These are phyloP conservation scores for Bembecia ichneumoniformis DNA, from an alignment of 2,888 invertebrate genomes.

Conservation along the genomic window DNA sequence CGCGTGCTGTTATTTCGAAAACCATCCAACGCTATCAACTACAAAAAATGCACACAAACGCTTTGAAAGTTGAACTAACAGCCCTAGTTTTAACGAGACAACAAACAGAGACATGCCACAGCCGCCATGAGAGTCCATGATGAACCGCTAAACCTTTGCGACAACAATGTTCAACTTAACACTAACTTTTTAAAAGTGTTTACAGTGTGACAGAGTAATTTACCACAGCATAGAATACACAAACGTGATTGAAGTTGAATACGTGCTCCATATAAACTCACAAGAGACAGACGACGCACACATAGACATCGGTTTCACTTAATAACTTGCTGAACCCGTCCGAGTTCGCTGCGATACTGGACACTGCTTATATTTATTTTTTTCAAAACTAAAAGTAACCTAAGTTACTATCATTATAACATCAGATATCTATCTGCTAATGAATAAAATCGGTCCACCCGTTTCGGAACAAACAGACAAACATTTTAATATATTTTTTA, in stretches of 20 bases:
- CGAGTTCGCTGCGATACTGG: too few relatives aligned
- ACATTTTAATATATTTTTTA: too few relatives aligned
- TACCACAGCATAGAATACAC: conserved; percentile 27
- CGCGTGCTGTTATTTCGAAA: not conserved
- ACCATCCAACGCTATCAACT: not conserved
- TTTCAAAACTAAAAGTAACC: too few relatives aligned
- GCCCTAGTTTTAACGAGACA: conserved; percentile 50
- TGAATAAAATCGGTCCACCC: too few relatives aligned
- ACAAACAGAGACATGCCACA: conserved; percentile 36
- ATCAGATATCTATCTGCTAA: too few relatives aligned
- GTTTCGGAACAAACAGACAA: too few relatives aligned
- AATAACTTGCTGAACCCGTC: too few relatives aligned
- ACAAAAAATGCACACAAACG: conserved; percentile 13
- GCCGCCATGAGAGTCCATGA: conserved; percentile 54
- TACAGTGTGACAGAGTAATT: conserved; percentile 53
- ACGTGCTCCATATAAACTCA: not conserved
- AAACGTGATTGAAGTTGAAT: not conserved
- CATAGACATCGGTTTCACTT: not conserved
- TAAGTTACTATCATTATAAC: too few relatives aligned
- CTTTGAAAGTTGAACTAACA: conserved; percentile 48
- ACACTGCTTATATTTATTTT: too few relatives aligned
- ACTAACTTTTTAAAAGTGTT: conserved; percentile 70
- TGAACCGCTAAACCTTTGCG: conserved; percentile 58
- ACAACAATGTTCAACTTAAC: conserved; percentile 63
- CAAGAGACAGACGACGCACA: not conserved